phyloP scores from a whole-genome alignment of 92 coral and sea anemone species.

The Siderastrea radians region DNA sequence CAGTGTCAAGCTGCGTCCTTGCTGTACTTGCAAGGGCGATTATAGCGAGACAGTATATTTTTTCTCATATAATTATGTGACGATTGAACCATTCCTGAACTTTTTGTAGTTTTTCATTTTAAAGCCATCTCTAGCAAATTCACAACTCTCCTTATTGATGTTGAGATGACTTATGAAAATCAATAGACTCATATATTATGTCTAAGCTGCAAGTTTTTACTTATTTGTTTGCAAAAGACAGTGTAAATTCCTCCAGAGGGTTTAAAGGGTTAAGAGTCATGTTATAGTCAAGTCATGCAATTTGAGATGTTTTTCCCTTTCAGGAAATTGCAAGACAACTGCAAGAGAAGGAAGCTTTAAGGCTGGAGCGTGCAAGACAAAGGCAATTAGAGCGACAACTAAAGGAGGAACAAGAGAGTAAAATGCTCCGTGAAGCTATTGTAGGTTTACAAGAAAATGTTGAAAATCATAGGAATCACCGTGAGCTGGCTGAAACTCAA shows the following conservation, averaged over 20 bases:
- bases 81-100: no score
- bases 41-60: no score
- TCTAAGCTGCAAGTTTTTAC: no score
- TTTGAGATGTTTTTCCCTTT: not conserved
- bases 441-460: slow-evolving; percentile 34
- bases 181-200: no score
- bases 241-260: not conserved
- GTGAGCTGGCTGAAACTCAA: slow-evolving; percentile 24
- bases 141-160: no score
- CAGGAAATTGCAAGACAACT: slow-evolving; percentile 84
- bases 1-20: no score
- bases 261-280: no score
- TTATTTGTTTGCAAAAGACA: not conserved
- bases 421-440: slow-evolving; percentile 55
- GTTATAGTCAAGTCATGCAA: not conserved
- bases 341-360: slow-evolving; percentile 81
- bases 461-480: slow-evolving; percentile 28
- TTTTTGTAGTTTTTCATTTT: no score
- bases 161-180: no score
- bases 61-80: no score
- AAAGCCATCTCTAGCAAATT: no score
- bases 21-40: no score
- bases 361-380: slow-evolving; percentile 83
- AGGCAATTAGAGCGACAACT: slow-evolving; percentile 72
- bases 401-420: slow-evolving; percentile 70